phyloP scores from a whole-genome alignment of 2,797 vertebrate genomes.

The Enteromius mattozi region DNA sequence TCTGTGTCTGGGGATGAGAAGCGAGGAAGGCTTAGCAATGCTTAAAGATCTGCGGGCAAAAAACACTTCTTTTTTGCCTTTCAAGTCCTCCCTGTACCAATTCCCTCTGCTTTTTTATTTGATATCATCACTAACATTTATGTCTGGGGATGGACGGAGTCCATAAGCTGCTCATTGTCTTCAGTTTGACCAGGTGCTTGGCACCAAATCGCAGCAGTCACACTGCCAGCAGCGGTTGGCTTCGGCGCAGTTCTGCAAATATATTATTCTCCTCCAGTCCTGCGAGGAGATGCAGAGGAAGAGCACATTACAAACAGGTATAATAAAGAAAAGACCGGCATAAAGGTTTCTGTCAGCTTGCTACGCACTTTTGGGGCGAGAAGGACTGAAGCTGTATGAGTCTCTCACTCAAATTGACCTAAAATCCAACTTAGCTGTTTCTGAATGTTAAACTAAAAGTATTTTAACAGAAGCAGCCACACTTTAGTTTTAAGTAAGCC shows the following conservation, averaged over 20 bases:
- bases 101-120: constrained; percentile 68
- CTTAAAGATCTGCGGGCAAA: constrained; percentile 53
- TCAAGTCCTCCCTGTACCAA: constrained; percentile 71
- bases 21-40: constrained; percentile 51
- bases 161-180: constrained; percentile 82
- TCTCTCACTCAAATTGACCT: constrained; percentile 51
- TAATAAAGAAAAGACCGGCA: constrained; percentile 36
- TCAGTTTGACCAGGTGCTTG: constrained; percentile 84
- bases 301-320: constrained; percentile 51
- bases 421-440: not conserved
- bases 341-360: constrained; percentile 55
- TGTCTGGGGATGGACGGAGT: constrained; percentile 76
- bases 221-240: constrained; percentile 78
- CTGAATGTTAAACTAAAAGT: not conserved
- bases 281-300: constrained; percentile 55
- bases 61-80: constrained; percentile 70
- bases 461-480: not conserved
- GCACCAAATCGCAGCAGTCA: constrained; percentile 71
- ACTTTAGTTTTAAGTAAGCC: not conserved
- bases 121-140: constrained; percentile 72
- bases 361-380: constrained; percentile 35
- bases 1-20: constrained; percentile 59
- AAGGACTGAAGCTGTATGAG: constrained; percentile 37
- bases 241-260: constrained; percentile 73
- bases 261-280: constrained; percentile 70